Base-by-base conservation (phyloP, 2,797 vertebrate species). In the Novumbra hubbsi region DNA sequence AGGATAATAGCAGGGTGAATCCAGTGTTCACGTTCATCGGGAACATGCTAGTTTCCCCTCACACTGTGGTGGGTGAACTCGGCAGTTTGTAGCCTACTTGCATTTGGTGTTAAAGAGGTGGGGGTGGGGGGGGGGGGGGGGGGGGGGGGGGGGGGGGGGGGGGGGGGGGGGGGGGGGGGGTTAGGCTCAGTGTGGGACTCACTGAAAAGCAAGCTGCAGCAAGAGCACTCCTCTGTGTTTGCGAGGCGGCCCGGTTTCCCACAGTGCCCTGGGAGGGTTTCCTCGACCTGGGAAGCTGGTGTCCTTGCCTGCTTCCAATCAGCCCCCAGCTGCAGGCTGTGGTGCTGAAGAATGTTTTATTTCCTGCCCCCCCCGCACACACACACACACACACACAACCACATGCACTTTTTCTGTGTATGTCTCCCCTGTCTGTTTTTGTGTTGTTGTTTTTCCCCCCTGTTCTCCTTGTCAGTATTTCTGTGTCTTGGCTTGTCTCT, bases 251-350 rank as follows among this genome's bases (percentile, higher is more conserved):
- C 82, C 71, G 62, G 72, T 85, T 86, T 87, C 78, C 82, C 83
- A 85, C 76, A 81, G 72, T 83, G 78, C 85, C 64, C 79, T 77
- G 78, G 78, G 80, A 83, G 81, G 74, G 76, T 75, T 78, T 77
- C 66, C 79, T 84, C 74, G 70, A 89, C 85, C 87, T 87, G 80
- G 77, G 82, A 80, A 87, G 84, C 83, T 85, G 85, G 84, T 90
- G 85, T 87, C 84, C 77, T 85, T 76, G 90, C 85, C 92, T 93
- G 91, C 91, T 91, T 92, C 88, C 85, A 91, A 93, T 93, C 89
- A 91, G 80, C 84, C 78, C 80, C 86, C 89, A 91, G 90, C 88
- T 91, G 89, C 87, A 86, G 82, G 87, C 87, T 90, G 88, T 19
- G 81, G 86, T 83, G 80, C 82, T 80, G 81, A 90, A 90, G 87